Base-by-base conservation (phyloP, 2,797 vertebrate species). In the Sciurus vulgaris region DNA sequence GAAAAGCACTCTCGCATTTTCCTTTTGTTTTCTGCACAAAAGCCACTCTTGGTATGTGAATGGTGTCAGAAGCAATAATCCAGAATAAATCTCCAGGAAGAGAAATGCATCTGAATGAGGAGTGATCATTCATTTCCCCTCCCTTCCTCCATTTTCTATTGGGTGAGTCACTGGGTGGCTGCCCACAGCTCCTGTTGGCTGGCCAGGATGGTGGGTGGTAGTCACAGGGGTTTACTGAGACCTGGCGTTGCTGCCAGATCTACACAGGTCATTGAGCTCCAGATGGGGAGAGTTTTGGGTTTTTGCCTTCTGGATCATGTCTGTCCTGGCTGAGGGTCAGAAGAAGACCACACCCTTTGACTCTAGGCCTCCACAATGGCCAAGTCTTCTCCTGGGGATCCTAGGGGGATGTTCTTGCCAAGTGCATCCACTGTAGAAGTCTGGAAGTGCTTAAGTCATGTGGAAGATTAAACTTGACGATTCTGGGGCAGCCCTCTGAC, bases 21-120 rank as follows among this genome's bases (percentile, higher is more conserved):
- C 61, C 59, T 86, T 97, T 97, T 96, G 89, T 96, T 94, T 88
- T 89, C 35, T 4, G 87, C 61, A 96, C 86, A 92, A 96, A 95
- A 96, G 86, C 63, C 59, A 69, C 89, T 96, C 81, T 72, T 1
- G 2, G 26, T 77, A 13, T 49, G 13, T 92, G 95, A 95, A 87
- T 86, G 35, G 87, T 95, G 73, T 97, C 96, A 93, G 93, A 88
- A 30, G 49, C 51, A 94, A 73, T 95, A 84, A 94, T 91, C 93
- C 95, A 82, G 96, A 94, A 90, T 96, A 95, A 96, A 95, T 93
- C 93, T 96, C 92, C 94, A 84, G 90, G 95, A 97, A 97, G 96
- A 95, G 95, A 96, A 90, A 69, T 54, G 5, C 61, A n/a, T 81
- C 78, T 63, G 44, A 87, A 92, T 2, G 8, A 65, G 28, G 72